Base-by-base conservation (phyloP, 1,140 invertebrate species). In the Aphis craccivora region DNA sequence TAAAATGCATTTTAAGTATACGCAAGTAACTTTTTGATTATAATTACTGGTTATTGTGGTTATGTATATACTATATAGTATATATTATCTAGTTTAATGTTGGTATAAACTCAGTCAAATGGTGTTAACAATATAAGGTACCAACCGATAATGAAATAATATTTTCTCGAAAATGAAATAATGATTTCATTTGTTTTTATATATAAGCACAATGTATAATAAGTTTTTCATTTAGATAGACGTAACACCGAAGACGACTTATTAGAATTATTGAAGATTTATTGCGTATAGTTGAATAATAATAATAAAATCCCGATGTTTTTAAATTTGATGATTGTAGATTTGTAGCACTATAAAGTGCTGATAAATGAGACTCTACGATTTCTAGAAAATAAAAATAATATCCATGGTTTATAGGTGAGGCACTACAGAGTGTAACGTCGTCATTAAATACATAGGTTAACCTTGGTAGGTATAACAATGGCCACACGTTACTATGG, bases 391-490 rank as follows among this genome's bases (percentile, higher is more conserved):
- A 67, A 43, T 25, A 90, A 14, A 51, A 88, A 89, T 37, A 55
- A 87, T n/a, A n/a, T 25, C 14, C 25, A 5, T 93, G 14, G 91
- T 81, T 35, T 81, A 93, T 81, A 93, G 91, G 91, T 35, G 91
- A 86, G 91, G 81, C 91, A 30, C 11, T 86, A 43, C 23, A 35
- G 67, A 48, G 7, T 22, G 7, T n/a, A 35, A 55, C 23, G 11
- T 55, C 91, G 37, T 93, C 55, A 93, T 93, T 93, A n/a, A 30
- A n/a, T 76, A 76, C 60, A n/a, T 76, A 93, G n/a, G 37, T 37
- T 84, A 93, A 37, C 91, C 91, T 93, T 93, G 91, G 35, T 40
- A 93, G 91, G 35, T 40, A 93, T 35, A 93, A 86, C 91, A 93
- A 93, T 86, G 22, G 91, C 48, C 51, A 55, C 48, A 51, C 91